Conservation (phyloP, 2,797 vertebrate species). For the Lithobates pipiens region DNA sequence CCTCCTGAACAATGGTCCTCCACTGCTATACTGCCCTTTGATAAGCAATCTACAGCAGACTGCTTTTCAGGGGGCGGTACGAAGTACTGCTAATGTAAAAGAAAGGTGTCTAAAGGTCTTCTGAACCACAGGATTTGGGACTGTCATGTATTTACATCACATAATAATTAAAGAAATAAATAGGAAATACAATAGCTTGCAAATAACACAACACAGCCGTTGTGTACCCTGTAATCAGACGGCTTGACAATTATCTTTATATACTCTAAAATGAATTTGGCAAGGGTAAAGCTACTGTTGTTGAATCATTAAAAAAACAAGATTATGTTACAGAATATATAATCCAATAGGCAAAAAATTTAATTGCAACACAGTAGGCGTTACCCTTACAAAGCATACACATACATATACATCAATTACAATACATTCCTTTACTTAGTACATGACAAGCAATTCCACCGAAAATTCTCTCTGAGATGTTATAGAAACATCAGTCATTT, state of each 20-base stretch:
- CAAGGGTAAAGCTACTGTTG: neutral
- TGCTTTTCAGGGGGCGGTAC: no score
- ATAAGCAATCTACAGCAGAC: no score
- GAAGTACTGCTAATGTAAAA: no score
- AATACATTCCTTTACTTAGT: constrained; percentile 9
- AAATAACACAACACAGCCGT: neutral
- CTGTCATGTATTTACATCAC: no score
- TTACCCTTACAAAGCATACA: neutral
- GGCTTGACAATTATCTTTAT: neutral
- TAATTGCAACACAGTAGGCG: neutral
- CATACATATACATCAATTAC: neutral
- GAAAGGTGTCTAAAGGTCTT: no score
- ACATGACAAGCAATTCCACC: constrained; percentile 15
- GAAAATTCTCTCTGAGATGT: constrained; percentile 10
- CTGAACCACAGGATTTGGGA: no score
- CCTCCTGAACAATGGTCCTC: no score
- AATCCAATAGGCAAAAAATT: neutral
- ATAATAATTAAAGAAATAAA: no score
- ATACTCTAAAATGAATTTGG: neutral
- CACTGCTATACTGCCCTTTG: no score
- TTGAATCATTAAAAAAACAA: neutral
- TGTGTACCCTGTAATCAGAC: neutral
- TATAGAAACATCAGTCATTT: constrained; percentile 42
- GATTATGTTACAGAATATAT: neutral
- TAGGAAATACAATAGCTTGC: neutral